Conservation (phyloP, 2,888 invertebrate species). For the Agonum fuliginosum region DNA sequence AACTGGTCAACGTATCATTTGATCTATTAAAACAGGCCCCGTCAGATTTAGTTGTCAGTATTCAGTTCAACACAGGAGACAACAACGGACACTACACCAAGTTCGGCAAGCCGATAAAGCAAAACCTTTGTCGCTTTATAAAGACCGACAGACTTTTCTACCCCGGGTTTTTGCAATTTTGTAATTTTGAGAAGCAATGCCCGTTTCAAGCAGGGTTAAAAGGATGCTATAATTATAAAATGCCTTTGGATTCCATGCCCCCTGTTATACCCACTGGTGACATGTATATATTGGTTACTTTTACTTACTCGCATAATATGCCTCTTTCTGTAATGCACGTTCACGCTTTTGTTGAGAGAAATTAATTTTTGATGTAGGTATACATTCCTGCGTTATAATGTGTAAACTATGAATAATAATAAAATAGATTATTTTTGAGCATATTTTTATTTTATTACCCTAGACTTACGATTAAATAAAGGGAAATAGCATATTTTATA, state of each 20-base stretch:
- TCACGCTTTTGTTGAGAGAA: neutral
- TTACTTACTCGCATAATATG: neutral
- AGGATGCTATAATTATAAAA: neutral
- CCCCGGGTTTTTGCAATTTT: neutral
- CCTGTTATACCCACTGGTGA: constrained; percentile 1
- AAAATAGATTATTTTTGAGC: no score
- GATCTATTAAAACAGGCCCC: neutral
- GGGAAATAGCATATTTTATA: no score
- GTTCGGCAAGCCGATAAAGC: neutral
- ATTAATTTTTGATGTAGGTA: no score
- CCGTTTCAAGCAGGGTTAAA: neutral
- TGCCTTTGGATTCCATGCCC: neutral
- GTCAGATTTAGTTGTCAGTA: neutral
- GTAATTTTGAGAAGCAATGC: constrained; percentile 12
- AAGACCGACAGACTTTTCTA: constrained; percentile 18
- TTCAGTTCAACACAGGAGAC: neutral
- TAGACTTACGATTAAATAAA: no score
- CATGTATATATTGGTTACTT: neutral
- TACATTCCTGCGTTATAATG: no score
- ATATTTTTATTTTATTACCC: no score
- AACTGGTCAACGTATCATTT: neutral
- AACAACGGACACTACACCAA: neutral
- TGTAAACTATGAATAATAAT: no score
- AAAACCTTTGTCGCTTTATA: neutral
- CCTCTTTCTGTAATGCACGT: neutral